These are phyloP conservation scores for Hermatobates lingyangjiaoensis DNA, from an alignment of 1,140 invertebrate species.

Conservation along the genomic window DNA sequence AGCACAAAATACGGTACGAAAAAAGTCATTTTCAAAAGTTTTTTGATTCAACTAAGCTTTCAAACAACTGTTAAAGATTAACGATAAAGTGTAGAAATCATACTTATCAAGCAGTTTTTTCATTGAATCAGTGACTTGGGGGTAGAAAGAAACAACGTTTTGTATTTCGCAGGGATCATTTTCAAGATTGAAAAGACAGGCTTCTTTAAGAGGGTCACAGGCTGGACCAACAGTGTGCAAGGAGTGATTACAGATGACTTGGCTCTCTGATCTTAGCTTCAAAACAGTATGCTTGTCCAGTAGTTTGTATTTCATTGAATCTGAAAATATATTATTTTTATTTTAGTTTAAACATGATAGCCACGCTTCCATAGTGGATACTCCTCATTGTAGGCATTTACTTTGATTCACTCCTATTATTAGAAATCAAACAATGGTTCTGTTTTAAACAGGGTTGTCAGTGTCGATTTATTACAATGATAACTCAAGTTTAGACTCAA, in stretches of 20 bases:
- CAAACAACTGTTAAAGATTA: background rate
- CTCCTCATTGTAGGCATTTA: too few relatives aligned
- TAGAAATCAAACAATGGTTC: background rate
- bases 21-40: background rate
- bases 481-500: too few relatives aligned
- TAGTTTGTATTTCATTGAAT: background rate
- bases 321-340: background rate
- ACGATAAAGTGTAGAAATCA: too few relatives aligned
- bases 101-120: conserved; percentile 27
- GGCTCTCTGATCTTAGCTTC: background rate
- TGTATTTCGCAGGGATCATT: conserved; percentile 57
- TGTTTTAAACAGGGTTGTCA: too few relatives aligned
- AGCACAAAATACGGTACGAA: background rate
- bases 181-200: conserved; percentile 53
- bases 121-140: conserved; percentile 26
- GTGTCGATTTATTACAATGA: too few relatives aligned
- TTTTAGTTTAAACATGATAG: background rate
- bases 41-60: background rate
- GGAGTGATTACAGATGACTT: background rate
- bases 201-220: conserved; percentile 31
- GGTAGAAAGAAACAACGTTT: conserved; percentile 36
- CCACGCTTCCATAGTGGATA: too few relatives aligned
- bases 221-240: conserved; percentile 10
- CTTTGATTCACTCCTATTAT: background rate
- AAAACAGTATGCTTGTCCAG: background rate